phyloP scores from a whole-genome alignment of 2,113 vertebrate genomes.

The Cervus canadensis region DNA sequence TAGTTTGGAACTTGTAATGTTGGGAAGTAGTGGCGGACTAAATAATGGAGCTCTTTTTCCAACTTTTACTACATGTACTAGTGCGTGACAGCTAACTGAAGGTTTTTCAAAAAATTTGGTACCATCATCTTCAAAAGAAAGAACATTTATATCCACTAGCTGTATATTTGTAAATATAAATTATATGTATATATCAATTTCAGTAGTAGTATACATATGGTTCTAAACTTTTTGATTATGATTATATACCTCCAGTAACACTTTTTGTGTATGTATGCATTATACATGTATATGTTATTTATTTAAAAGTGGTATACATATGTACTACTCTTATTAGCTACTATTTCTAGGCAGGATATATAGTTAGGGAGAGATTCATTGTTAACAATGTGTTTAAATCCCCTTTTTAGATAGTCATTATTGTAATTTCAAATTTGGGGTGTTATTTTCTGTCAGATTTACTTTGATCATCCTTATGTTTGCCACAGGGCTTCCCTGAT shows the following conservation, averaged over 20 bases:
- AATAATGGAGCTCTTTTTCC: background rate
- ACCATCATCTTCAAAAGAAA: background rate
- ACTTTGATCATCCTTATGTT: background rate
- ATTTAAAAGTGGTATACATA: background rate
- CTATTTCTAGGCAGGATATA: background rate
- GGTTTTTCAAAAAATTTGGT: background rate
- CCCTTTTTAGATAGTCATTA: background rate
- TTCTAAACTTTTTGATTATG: background rate
- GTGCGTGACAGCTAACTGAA: background rate
- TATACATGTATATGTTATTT: background rate
- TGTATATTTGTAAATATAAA: constrained; percentile 2
- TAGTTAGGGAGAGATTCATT: background rate
- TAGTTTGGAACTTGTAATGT: background rate
- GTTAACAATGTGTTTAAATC: constrained; percentile 4
- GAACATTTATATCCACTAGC: background rate
- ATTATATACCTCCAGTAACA: background rate
- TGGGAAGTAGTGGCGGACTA: background rate
- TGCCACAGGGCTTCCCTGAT: background rate
- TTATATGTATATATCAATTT: background rate
- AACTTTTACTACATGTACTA: background rate
- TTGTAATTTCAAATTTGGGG: background rate
- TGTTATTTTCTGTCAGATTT: background rate
- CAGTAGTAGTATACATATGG: background rate
- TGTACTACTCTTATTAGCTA: background rate
- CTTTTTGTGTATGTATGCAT: background rate